Conservation (phyloP, 2,888 invertebrate species). For the Nasonia oneida region DNA sequence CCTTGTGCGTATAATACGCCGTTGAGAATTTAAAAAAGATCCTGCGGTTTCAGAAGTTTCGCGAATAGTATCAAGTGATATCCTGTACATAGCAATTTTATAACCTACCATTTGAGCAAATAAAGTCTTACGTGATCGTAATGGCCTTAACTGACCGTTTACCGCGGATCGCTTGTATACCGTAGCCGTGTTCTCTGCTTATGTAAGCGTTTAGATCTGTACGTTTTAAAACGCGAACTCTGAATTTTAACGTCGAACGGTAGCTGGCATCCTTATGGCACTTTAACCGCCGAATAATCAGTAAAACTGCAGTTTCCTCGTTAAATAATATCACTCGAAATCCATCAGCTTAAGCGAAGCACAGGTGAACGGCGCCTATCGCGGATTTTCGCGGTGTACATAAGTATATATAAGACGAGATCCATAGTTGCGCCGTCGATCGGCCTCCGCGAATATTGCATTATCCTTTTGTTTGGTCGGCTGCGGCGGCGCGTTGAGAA, state of each 20-base stretch:
- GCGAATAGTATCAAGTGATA: not conserved
- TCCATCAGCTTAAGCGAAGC: not conserved
- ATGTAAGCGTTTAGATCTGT: not conserved
- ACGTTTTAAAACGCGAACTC: not conserved
- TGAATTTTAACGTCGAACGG: not conserved
- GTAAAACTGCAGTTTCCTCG: not conserved
- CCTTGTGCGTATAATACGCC: not conserved
- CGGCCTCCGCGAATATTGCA: conserved; percentile 53
- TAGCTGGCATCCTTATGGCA: not conserved
- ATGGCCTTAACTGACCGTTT: conserved; percentile 34
- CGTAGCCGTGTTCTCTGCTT: not conserved
- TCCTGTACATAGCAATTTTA: conserved; percentile 25
- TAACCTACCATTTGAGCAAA: conserved; percentile 52
- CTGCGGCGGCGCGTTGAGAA: conserved; percentile 53
- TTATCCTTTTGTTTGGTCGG: conserved; percentile 68
- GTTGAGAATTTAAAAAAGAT: not conserved
- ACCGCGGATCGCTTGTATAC: conserved; percentile 20
- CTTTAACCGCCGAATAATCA: not conserved
- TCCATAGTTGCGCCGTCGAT: conserved; percentile 16
- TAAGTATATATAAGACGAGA: conserved; percentile 9
- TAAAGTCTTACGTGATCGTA: conserved; percentile 54
- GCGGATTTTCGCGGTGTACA: not conserved
- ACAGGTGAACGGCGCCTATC: conserved; percentile 17
- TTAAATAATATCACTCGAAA: not conserved
- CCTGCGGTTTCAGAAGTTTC: not conserved